A percentile compares a stretch with the other conserved stretches of the same genome.
These are phyloP conservation scores for Dolichopus griseipennis DNA, from an alignment of 2,888 invertebrate genomes.

Conservation along the genomic window DNA sequence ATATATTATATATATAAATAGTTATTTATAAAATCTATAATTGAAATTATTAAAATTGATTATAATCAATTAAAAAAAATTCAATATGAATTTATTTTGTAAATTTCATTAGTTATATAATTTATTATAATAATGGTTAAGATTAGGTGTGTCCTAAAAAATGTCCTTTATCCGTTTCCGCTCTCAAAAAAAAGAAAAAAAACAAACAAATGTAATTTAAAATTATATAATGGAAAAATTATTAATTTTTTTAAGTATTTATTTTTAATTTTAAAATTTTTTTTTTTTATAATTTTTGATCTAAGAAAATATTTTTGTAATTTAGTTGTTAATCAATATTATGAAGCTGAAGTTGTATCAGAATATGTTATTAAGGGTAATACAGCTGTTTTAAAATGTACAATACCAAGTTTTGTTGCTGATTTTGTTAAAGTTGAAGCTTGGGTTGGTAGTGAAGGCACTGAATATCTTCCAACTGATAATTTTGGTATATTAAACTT, in stretches of 20 bases:
- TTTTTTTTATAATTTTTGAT: no score
- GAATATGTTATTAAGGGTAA: slow-evolving; percentile 85
- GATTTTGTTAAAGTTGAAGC: slow-evolving; percentile 85
- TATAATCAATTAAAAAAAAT: no score
- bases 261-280: no score
- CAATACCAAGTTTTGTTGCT: slow-evolving; percentile 80
- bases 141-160: not conserved
- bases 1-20: no score
- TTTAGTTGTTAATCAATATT: slow-evolving; percentile 79
- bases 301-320: slow-evolving; percentile 10
- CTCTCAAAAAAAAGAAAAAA: no score
- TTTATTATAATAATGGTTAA: slow-evolving; percentile 15
- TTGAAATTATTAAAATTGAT: no score
- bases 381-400: slow-evolving; percentile 78
- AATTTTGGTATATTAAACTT: slow-evolving; percentile 56
- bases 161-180: not conserved
- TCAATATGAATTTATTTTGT: not conserved
- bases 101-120: slow-evolving; percentile 11
- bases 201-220: no score
- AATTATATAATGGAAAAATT: no score
- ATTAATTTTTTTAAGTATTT: no score
- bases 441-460: slow-evolving; percentile 61
- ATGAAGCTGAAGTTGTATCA: slow-evolving; percentile 79
- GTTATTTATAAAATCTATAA: no score
- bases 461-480: slow-evolving; percentile 59